Percentiles rank a stretch among this genome's conserved stretches.
Conservation (phyloP, 1,140 invertebrate genomes). For the Nomia melanderi region DNA sequence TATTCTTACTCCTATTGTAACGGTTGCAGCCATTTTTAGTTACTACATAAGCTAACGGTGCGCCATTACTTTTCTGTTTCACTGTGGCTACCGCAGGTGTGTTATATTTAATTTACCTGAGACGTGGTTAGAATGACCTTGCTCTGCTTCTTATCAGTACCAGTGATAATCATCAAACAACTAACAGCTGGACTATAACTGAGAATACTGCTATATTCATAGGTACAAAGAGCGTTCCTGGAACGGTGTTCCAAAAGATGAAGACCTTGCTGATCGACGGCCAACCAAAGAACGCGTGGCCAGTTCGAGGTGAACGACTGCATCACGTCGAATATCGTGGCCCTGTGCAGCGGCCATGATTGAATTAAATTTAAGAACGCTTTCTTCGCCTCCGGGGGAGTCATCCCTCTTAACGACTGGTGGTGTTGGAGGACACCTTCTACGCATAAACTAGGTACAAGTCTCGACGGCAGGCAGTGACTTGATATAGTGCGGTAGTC, state of each 20-base stretch:
- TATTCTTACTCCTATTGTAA: too few species aligned
- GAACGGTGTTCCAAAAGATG: constrained; percentile 94
- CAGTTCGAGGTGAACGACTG: constrained; percentile 98
- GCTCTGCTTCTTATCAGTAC: constrained; percentile 92
- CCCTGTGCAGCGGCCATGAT: constrained; percentile 95
- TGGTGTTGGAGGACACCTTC: constrained; percentile 93
- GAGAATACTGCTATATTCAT: constrained; percentile 92
- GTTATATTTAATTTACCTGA: constrained; percentile 83
- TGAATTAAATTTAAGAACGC: constrained; percentile 96
- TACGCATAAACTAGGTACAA: constrained; percentile 87
- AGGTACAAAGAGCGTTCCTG: constrained; percentile 92
- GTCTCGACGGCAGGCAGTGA: constrained; percentile 91
- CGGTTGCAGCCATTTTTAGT: too few species aligned
- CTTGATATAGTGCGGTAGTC: constrained; percentile 89
- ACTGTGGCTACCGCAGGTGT: too few species aligned
- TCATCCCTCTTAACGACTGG: constrained; percentile 92
- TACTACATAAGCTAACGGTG: too few species aligned
- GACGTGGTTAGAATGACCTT: constrained; percentile 94
- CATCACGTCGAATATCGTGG: constrained; percentile 97
- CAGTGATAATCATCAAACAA: constrained; percentile 94
- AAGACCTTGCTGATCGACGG: constrained; percentile 95
- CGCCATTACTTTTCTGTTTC: too few species aligned
- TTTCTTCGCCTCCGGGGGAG: constrained; percentile 92
- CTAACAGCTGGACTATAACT: constrained; percentile 94
- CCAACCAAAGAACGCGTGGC: constrained; percentile 94